Conservation (phyloP, 2,797 vertebrate genomes). For the Triplophysa yarkandensis region DNA sequence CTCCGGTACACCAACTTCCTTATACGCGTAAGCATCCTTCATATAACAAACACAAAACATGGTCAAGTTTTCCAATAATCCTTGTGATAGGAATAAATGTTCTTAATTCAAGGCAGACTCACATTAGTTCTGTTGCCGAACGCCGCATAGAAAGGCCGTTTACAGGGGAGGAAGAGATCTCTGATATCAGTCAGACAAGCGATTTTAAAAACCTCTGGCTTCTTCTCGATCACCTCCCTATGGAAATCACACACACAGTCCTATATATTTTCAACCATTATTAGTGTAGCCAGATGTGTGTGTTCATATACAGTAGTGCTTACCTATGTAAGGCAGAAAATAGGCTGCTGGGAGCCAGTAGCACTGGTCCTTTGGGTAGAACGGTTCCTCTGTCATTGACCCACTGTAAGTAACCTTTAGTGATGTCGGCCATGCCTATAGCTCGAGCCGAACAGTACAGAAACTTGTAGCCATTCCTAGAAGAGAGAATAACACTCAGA, state of each 20-base stretch:
- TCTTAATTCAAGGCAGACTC: conserved; percentile 61
- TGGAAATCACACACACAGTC: neutral
- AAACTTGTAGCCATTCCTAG: conserved; percentile 95
- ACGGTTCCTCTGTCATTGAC: conserved; percentile 86
- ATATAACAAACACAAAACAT: conserved; percentile 14
- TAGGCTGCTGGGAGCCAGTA: conserved; percentile 94
- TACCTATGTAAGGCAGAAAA: conserved; percentile 95
- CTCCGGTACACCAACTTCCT: conserved; percentile 84
- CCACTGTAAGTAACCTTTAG: conserved; percentile 90
- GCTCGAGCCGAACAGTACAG: conserved; percentile 94
- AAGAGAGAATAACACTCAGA: conserved; percentile 1
- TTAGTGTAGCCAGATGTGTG: neutral
- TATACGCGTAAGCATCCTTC: conserved; percentile 90
- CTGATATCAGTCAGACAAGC: conserved; percentile 89
- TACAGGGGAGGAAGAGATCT: conserved; percentile 80
- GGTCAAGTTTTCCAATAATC: neutral
- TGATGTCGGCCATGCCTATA: conserved; percentile 92
- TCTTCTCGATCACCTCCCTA: conserved; percentile 96
- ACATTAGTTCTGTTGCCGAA: conserved; percentile 93
- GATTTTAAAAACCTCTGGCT: conserved; percentile 93
- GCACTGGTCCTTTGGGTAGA: conserved; percentile 90
- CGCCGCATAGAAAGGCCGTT: conserved; percentile 87
- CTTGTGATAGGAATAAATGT: neutral
- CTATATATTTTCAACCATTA: neutral
- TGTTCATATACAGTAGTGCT: neutral